phyloP scores from a whole-genome alignment of 2,797 vertebrate species.

The Urocyon cinereoargenteus region DNA sequence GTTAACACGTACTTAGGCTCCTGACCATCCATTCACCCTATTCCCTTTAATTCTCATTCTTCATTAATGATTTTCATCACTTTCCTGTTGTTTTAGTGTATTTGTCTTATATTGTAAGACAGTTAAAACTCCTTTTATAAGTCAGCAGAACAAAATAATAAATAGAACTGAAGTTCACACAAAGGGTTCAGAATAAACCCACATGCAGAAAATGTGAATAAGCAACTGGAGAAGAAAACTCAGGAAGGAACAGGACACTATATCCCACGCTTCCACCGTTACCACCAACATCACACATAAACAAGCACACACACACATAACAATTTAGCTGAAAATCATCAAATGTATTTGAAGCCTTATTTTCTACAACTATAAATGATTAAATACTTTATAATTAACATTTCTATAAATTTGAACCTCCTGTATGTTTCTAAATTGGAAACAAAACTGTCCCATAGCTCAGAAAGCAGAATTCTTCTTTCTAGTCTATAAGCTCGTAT shows the following conservation, averaged over 20 bases:
- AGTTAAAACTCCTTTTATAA: constrained; percentile 33
- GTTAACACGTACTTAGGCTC: not conserved
- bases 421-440: constrained; percentile 79
- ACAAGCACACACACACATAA: not conserved
- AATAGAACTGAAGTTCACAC: not conserved
- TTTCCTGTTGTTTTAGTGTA: constrained; percentile 15
- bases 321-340: constrained; percentile 28
- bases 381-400: constrained; percentile 81
- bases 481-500: constrained; percentile 82
- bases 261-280: not conserved
- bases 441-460: constrained; percentile 82
- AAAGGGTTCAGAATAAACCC: not conserved
- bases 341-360: constrained; percentile 45
- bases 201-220: constrained; percentile 1
- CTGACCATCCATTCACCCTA: not conserved
- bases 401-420: constrained; percentile 79
- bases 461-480: constrained; percentile 85
- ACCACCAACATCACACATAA: not conserved
- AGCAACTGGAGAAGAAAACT: constrained; percentile 16
- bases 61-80: not conserved
- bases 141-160: not conserved
- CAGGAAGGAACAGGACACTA: not conserved
- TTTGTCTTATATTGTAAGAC: not conserved
- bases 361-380: constrained; percentile 64
- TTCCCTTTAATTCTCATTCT: not conserved